A percentile compares a stretch with the other conserved stretches of the same genome.
phyloP scores from a whole-genome alignment of 2,797 vertebrate genomes.

The Melanotaenia boesemani region DNA sequence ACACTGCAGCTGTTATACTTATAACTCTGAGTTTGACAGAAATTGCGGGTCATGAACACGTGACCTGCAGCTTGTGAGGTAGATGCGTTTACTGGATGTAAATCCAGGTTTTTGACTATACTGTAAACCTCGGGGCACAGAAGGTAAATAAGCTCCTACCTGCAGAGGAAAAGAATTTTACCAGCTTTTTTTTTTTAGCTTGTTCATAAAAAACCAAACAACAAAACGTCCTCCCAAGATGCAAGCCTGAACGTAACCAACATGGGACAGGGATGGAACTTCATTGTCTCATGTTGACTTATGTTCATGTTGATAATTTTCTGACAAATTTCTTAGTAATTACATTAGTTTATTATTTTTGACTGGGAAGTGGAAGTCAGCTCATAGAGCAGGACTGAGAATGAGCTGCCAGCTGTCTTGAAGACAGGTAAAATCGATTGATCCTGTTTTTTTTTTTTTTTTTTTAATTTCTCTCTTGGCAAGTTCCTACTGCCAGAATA shows the following conservation, averaged over 20 bases:
- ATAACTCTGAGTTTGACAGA: not conserved
- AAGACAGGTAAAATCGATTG: too few relatives aligned
- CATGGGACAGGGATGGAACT: not conserved
- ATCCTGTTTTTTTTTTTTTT: not conserved
- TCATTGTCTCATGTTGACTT: not conserved
- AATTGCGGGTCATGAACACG: not conserved
- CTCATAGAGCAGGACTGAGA: not conserved
- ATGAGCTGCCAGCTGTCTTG: too few relatives aligned
- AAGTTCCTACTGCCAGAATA: not conserved
- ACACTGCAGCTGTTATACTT: not conserved
- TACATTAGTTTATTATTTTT: not conserved
- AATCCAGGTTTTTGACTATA: not conserved
- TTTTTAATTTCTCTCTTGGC: too few relatives aligned
- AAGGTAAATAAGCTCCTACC: too few relatives aligned
- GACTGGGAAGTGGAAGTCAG: not conserved
- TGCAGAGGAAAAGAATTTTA: too few relatives aligned
- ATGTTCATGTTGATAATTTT: not conserved
- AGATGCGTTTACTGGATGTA: too few relatives aligned
- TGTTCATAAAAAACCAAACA: too few relatives aligned
- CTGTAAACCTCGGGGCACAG: not conserved
- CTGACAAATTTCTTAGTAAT: not conserved
- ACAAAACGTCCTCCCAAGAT: too few relatives aligned
- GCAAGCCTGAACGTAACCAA: not conserved
- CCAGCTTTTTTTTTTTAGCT: too few relatives aligned
- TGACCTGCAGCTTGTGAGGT: too few relatives aligned